Evolutionary conservation across 2,888 invertebrate genomes (phyloP), one percentile per base, ranked within the genome.

Genomic region (Platycnemis pennipes): DNA sequence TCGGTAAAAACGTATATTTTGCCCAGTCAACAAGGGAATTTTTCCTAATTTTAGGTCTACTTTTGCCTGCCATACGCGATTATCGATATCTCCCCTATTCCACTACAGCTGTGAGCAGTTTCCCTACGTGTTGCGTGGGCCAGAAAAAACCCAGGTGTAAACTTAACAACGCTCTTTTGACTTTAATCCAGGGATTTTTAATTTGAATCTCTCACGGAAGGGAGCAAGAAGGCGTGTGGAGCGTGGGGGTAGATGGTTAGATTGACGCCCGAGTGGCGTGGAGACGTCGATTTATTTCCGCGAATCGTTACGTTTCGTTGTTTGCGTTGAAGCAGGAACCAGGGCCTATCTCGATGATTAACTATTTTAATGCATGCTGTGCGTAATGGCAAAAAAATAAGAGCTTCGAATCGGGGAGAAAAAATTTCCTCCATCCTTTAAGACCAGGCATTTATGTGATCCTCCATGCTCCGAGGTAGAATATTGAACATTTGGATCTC

Each of bases 11-110:
- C 63, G 91, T 91, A 91, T 91, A 91, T 63, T 91, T 91, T 63
- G 91, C 63, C 91, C 63, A 91, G 91, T 91, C 91, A 91, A 91
- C 91, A 91, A 91, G 91, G 91, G 91, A 91, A 63, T 63, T 63
- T 89, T 91, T 44, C 44, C 91, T 91, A 91, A 91, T 91, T 91
- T 91, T 91, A 91, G 91, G 63, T 31, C 91, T 91, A 91, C 63
- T 69, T 91, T 69, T 44, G 91, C 63, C 91, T 89, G 89, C 89
- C 42, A 56, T 89, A 89, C 89, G 89, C 89, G 77, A 77, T 91
- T 91, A 91, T 56, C 91, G 91, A 44, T 63, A 91, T 89, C 89
- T 56, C 89, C 45, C 37, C 77, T 77, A 77, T 37, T 16, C 77
- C 63, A 63, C 77, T 8, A 77, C 31, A 77, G 77, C 31, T 69